Percentiles rank a stretch among this genome's conserved stretches.
These are phyloP conservation scores for Bagarius yarrelli DNA, from an alignment of 2,113 vertebrate genomes.

Conservation along the genomic window DNA sequence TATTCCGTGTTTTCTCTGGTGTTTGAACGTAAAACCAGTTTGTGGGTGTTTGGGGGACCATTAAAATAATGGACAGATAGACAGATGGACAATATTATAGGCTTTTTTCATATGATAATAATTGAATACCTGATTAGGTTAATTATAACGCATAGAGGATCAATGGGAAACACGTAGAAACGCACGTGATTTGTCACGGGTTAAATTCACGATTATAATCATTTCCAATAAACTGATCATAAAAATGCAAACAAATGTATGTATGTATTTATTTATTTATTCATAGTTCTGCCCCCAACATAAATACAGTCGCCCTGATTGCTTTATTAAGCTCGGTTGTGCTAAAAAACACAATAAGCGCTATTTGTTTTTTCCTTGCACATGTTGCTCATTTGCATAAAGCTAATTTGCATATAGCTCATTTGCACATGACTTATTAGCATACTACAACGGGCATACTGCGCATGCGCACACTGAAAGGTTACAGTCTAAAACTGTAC, in stretches of 20 bases:
- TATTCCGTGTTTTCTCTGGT: not conserved
- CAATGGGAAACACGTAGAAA: not conserved
- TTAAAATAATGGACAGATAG: not conserved
- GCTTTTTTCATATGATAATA: not conserved
- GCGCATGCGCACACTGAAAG: not conserved
- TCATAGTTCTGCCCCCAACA: no score
- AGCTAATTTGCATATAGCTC: not conserved
- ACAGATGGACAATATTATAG: not conserved
- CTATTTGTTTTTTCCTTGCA: not conserved
- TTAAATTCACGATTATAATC: not conserved
- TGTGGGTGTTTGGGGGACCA: not conserved
- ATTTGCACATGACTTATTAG: conserved; percentile 1
- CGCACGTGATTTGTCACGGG: not conserved
- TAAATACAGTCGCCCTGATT: not conserved
- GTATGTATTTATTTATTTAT: not conserved
- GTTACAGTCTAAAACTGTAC: not conserved
- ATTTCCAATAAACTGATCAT: not conserved
- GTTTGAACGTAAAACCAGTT: not conserved
- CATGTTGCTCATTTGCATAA: not conserved
- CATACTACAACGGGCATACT: not conserved
- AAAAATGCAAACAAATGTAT: no score
- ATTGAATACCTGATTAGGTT: not conserved
- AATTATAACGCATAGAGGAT: not conserved
- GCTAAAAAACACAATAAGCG: not conserved
- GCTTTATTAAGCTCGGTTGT: not conserved